Evolutionary conservation across 92 coral and sea anemone genomes (phyloP).

Genomic region (Virgularia gustaviana): DNA sequence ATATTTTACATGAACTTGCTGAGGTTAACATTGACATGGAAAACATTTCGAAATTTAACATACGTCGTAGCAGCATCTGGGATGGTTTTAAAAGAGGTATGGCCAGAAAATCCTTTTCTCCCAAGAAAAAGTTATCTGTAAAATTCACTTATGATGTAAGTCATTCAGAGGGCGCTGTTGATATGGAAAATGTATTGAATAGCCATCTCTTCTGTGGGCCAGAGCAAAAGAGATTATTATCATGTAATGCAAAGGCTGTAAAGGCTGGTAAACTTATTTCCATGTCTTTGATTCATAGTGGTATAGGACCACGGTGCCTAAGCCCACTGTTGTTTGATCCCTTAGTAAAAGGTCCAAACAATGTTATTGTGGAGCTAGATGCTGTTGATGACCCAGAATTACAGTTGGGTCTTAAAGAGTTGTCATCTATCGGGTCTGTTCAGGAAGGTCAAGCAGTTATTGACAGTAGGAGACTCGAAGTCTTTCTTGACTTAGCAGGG

Average conservation of each 20-base stretch:
- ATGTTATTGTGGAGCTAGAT: constrained; percentile 49
- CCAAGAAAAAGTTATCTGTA: constrained; percentile 38
- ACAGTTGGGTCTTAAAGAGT: constrained; percentile 42
- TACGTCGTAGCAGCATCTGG: constrained; percentile 63
- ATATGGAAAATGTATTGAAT: constrained; percentile 23
- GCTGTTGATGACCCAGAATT: no score
- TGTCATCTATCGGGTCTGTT: constrained; percentile 42
- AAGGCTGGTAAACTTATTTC: constrained; percentile 66
- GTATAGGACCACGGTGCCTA: constrained; percentile 54
- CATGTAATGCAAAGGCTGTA: constrained; percentile 55
- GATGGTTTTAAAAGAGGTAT: constrained; percentile 68
- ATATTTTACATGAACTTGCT: constrained; percentile 53
- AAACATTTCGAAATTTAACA: constrained; percentile 56
- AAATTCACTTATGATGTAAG: constrained; percentile 53
- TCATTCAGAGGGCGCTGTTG: constrained; percentile 40
- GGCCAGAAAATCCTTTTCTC: constrained; percentile 46
- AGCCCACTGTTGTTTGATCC: constrained; percentile 58
- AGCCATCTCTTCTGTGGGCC: constrained; percentile 43
- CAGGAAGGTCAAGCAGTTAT: constrained; percentile 48
- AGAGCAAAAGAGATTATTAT: constrained; percentile 44
- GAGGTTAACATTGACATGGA: constrained; percentile 35
- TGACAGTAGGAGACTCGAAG: constrained; percentile 45
- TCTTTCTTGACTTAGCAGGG: constrained; percentile 52
- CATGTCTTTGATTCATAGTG: constrained; percentile 68
- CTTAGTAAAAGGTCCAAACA: constrained; percentile 53